Base-by-base conservation (phyloP, 2,113 vertebrate genomes). In the Chrysemys picta region DNA sequence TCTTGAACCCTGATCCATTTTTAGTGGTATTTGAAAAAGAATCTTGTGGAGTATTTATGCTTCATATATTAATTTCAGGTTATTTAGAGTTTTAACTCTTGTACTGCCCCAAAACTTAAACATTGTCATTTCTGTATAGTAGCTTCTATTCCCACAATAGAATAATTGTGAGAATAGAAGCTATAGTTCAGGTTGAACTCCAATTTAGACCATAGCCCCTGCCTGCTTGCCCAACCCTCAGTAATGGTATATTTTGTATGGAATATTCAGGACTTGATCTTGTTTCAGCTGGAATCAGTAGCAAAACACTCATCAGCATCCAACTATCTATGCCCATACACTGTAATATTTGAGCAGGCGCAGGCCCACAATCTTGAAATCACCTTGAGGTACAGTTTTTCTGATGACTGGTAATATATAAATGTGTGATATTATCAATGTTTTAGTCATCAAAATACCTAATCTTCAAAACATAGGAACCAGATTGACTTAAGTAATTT, bases 401-500 rank as follows among this genome's bases (percentile, higher is more conserved):
- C 90, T 76, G 75, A 38, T 56, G 54, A 69, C 22, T 81, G 35
- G 38, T 80, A 50, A 29, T 78, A 24, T 87, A 50, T 69, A 93
- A 89, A 89, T 3, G 1, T 90, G 6, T 31, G n/a, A 72, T 31
- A 35, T 35, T 76, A 69, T 49, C 52, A 82, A 76, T 72, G 82
- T 72, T 93, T 94, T 89, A 59, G 11, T 93, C 35, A 89, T 78
- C 49, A 94, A 80, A 89, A 72, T 87, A 88, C 52, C 75, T 75
- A 75, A 84, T 78, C 53, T 89, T 90, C 59, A 75, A 49, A 84
- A 72, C 38, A 78, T 27, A 38, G 54, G 38, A 93, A 87, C 88
- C 42, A 91, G 81, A 50, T 27, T 85, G 81, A 85, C 17, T 91
- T 83, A 79, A 81, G 62, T 88, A 92, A 94, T 91, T 97, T 86